Evolutionary conservation across 2,113 vertebrate species (phyloP).

Genomic region (Oryzias javanicus): DNA sequence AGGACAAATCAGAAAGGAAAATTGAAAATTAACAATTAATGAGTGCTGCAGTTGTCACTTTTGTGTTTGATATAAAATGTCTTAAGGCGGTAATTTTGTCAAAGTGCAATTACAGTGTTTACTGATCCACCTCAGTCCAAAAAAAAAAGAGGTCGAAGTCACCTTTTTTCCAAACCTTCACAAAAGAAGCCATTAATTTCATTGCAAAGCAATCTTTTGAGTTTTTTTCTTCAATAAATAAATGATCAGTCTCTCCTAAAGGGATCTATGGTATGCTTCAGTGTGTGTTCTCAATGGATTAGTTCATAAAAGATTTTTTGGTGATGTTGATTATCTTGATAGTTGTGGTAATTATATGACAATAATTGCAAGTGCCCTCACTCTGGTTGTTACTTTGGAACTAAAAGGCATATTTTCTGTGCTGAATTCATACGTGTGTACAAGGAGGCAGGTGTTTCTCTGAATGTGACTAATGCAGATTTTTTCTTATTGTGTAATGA

Average conservation of each 20-base stretch:
- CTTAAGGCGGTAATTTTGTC: conserved; percentile 47
- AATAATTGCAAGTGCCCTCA: conserved; percentile 78
- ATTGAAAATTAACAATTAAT: conserved; percentile 8
- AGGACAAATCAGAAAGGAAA: no score
- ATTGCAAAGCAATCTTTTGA: conserved; percentile 38
- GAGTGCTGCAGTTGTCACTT: conserved; percentile 50
- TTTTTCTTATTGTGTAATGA: conserved; percentile 36
- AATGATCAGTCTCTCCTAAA: conserved; percentile 49
- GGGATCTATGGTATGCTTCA: conserved; percentile 68
- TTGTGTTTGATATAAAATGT: conserved; percentile 44
- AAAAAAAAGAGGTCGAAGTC: conserved; percentile 51
- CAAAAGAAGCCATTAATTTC: conserved; percentile 61
- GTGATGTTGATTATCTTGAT: conserved; percentile 71
- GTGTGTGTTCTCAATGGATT: conserved; percentile 69
- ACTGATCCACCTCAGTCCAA: conserved; percentile 51
- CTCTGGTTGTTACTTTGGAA: conserved; percentile 68
- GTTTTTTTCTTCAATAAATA: conserved; percentile 47
- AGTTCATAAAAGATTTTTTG: conserved; percentile 68
- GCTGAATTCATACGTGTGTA: conserved; percentile 58
- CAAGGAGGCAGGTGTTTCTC: conserved; percentile 55
- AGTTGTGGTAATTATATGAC: conserved; percentile 75
- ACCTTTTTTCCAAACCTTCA: conserved; percentile 25
- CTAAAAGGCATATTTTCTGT: conserved; percentile 64
- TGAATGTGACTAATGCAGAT: conserved; percentile 70
- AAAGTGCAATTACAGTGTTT: conserved; percentile 77